These are phyloP conservation scores for Neosilurus hyrtlii DNA, from an alignment of 2,797 vertebrate species.

Conservation along the genomic window DNA sequence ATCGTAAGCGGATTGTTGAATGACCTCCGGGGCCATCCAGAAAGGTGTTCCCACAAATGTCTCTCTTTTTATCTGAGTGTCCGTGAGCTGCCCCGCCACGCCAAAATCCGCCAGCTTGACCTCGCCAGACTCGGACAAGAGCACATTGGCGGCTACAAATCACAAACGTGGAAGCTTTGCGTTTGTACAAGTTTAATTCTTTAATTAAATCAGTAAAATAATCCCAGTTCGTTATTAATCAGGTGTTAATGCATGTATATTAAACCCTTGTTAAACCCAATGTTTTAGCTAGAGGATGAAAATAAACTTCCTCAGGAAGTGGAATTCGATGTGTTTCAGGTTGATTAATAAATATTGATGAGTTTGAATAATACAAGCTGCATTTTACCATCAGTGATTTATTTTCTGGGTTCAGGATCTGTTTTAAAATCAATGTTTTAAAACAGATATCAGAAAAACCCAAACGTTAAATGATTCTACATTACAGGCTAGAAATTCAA, in stretches of 20 bases:
- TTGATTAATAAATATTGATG: too few relatives aligned
- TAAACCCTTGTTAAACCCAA: too few relatives aligned
- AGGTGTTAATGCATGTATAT: neutral
- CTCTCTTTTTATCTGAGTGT: conserved; percentile 98
- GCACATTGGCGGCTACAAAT: conserved; percentile 87
- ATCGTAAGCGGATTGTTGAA: conserved; percentile 98
- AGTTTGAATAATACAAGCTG: too few relatives aligned
- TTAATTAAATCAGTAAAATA: neutral
- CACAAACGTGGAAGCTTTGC: neutral
- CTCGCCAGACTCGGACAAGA: conserved; percentile 94
- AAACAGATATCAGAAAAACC: too few relatives aligned
- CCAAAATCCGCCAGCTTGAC: conserved; percentile 98
- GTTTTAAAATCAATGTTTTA: too few relatives aligned
- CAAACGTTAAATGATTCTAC: too few relatives aligned
- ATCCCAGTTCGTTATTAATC: neutral
- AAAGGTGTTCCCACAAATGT: conserved; percentile 98
- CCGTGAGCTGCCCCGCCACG: conserved; percentile 95
- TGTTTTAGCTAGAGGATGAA: neutral
- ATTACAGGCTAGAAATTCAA: too few relatives aligned
- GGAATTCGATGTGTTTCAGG: neutral
- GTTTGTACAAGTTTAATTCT: neutral
- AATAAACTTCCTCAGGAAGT: neutral
- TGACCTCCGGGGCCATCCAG: conserved; percentile 99
- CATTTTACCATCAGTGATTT: too few relatives aligned
- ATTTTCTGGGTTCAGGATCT: too few relatives aligned